A percentile compares a stretch with the other conserved stretches of the same genome.
These are phyloP conservation scores for Mormyrus lacerda DNA, from an alignment of 2,113 vertebrate species.

Conservation along the genomic window DNA sequence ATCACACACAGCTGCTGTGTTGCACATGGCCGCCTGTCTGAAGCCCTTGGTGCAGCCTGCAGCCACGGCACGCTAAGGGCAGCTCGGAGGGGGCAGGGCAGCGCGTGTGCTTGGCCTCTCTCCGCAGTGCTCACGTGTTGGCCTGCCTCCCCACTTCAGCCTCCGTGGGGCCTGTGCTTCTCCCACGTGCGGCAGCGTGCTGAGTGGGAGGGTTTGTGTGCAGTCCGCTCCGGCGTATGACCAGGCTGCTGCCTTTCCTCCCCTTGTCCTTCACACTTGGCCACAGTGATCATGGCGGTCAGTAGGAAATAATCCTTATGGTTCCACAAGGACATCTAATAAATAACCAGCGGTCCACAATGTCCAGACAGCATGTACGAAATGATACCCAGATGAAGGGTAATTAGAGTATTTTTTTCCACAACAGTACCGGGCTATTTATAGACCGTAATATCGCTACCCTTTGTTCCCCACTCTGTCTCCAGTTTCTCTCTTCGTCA, in stretches of 20 bases:
- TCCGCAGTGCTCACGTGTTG: slow-evolving; percentile 12
- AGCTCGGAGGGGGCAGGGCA: not conserved
- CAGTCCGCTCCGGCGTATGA: not conserved
- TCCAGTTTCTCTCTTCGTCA: slow-evolving; percentile 12
- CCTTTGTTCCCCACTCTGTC: not conserved
- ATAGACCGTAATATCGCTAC: slow-evolving; percentile 1
- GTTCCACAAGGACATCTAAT: not conserved
- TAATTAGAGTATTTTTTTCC: not conserved
- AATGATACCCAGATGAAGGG: not conserved
- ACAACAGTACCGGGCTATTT: slow-evolving; percentile 5
- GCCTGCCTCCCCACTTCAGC: not conserved
- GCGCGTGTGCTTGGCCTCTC: not conserved
- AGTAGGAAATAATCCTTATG: slow-evolving; percentile 16
- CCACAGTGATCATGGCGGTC: slow-evolving; percentile 4
- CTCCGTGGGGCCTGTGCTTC: not conserved
- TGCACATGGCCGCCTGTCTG: not conserved
- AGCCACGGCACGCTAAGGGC: not conserved
- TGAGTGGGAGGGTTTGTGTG: not conserved
- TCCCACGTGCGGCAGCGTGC: not conserved
- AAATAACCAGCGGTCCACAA: not conserved
- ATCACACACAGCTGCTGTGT: not conserved
- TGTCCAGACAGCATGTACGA: not conserved
- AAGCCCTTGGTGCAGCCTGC: not conserved
- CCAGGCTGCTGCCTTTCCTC: not conserved
- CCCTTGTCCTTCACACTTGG: slow-evolving; percentile 18